Conservation (phyloP, 2,113 vertebrate genomes). For the Eclectus roratus region DNA sequence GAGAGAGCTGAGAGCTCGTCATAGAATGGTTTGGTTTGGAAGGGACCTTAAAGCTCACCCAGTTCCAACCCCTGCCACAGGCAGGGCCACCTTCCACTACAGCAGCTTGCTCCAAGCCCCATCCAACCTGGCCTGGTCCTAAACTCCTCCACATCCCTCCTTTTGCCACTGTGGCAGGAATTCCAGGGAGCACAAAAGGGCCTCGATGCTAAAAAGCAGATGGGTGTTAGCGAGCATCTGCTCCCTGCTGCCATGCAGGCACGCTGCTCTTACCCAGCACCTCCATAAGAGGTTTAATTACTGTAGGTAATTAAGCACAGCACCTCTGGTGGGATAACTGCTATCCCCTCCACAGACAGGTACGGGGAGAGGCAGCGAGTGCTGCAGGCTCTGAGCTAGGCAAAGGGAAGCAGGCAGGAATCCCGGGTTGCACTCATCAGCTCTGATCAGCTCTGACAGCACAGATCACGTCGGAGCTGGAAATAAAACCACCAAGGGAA, state of each 20-base stretch:
- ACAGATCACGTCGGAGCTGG: fast-evolving
- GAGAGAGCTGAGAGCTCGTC: fast-evolving
- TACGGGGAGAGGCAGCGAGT: neutral
- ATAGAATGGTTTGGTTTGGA: neutral
- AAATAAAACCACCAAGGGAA: neutral
- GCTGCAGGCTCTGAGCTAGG: neutral
- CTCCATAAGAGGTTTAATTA: conserved; percentile 17
- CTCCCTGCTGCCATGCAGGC: neutral
- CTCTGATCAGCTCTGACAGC: neutral
- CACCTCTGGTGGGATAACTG: neutral
- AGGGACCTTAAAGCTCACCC: neutral
- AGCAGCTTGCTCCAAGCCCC: neutral
- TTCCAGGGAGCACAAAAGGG: neutral
- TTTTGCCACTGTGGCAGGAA: neutral
- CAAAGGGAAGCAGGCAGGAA: neutral
- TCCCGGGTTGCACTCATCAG: fast-evolving
- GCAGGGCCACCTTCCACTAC: neutral
- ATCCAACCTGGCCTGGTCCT: neutral
- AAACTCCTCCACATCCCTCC: neutral
- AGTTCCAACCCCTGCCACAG: neutral
- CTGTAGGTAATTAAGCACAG: conserved; percentile 15
- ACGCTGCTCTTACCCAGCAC: neutral
- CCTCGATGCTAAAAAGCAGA: neutral
- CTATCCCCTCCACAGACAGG: neutral
- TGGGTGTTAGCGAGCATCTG: neutral